phyloP scores from a whole-genome alignment of 2,888 invertebrate genomes.

The Pandemis heparana region DNA sequence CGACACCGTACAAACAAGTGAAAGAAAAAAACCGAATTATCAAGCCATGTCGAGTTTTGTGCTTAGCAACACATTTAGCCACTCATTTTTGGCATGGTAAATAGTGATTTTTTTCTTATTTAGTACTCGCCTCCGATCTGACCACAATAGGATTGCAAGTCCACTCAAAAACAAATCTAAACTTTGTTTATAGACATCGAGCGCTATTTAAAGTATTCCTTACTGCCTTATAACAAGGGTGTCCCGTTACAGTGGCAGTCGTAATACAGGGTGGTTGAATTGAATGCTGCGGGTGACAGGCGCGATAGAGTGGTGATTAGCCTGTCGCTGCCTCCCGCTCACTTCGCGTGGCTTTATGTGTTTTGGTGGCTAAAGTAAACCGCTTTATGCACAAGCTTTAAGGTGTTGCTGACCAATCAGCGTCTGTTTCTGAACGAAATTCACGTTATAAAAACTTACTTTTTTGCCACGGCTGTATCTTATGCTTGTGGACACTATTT shows the following conservation, averaged over 20 bases:
- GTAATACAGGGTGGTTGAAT: constrained; percentile 50
- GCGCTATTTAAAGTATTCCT: constrained; percentile 15
- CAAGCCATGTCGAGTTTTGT: too few species aligned
- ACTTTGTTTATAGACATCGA: constrained; percentile 19
- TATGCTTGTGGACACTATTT: too few species aligned
- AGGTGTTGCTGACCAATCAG: background rate
- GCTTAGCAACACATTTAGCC: too few species aligned
- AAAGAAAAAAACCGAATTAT: too few species aligned
- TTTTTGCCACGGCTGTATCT: too few species aligned
- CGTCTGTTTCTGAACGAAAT: background rate
- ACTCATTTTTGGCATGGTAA: too few species aligned
- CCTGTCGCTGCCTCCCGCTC: constrained; percentile 68
- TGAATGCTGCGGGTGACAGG: constrained; percentile 68
- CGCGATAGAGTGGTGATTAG: constrained; percentile 76
- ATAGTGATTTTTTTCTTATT: background rate
- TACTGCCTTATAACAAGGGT: constrained; percentile 20
- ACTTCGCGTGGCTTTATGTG: constrained; percentile 49
- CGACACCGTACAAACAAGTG: too few species aligned
- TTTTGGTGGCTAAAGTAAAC: constrained; percentile 18
- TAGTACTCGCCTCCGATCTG: background rate
- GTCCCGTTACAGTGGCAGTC: constrained; percentile 19
- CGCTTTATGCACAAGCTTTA: background rate
- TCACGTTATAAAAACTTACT: too few species aligned
- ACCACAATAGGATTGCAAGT: constrained; percentile 1
- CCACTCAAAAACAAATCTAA: constrained; percentile 21